These are phyloP conservation scores for Sinocyclocheilus grahami DNA, from an alignment of 2,113 vertebrate genomes.

Conservation along the genomic window DNA sequence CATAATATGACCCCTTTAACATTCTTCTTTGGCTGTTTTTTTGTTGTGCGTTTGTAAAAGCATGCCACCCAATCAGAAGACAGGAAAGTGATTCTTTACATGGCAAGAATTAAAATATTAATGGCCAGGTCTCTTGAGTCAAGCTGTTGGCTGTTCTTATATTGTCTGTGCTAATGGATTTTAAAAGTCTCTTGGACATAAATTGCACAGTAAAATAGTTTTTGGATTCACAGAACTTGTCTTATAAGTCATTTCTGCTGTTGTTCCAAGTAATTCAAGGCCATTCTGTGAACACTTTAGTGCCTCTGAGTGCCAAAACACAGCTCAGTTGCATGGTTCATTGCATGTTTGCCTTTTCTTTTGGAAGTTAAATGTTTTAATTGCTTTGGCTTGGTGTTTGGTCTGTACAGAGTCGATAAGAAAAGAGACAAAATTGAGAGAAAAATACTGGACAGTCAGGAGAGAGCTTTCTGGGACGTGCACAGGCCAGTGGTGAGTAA, in stretches of 20 bases:
- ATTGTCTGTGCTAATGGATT: neutral
- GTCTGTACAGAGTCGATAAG: slow-evolving; percentile 87
- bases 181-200: neutral
- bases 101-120: neutral
- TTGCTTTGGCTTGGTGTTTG: neutral
- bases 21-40: neutral
- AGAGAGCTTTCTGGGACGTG: slow-evolving; percentile 97
- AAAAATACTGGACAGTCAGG: slow-evolving; percentile 97
- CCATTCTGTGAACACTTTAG: neutral
- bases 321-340: neutral
- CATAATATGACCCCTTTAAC: too few relatives aligned
- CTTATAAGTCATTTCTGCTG: neutral
- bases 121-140: neutral
- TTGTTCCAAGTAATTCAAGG: neutral
- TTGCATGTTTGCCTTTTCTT: neutral
- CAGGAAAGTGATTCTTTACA: neutral
- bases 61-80: neutral
- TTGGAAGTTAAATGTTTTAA: slow-evolving; percentile 6
- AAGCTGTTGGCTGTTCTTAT: neutral
- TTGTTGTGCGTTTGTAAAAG: neutral
- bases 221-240: neutral
- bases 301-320: neutral
- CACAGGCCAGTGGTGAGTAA: slow-evolving; percentile 92
- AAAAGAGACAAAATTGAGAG: slow-evolving; percentile 98
- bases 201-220: neutral